Percentiles rank a stretch among this genome's conserved stretches.
Evolutionary conservation across 2,888 invertebrate species (phyloP).

Genomic region (Microchrysa polita): DNA sequence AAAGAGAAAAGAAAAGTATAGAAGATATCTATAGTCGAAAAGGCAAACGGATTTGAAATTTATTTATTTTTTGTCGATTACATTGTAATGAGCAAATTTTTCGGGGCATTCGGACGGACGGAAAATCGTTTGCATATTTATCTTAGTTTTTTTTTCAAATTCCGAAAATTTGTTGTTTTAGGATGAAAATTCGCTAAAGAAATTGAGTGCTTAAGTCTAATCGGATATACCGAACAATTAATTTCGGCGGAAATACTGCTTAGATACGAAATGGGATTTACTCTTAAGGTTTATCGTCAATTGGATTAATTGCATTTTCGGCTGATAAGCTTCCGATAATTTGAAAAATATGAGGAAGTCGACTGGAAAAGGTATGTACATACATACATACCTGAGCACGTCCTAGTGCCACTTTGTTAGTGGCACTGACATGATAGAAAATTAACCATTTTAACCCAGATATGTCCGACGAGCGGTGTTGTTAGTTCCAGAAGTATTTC

Average conservation of each 20-base stretch:
- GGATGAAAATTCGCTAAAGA: conserved; percentile 15
- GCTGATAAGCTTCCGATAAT: not conserved
- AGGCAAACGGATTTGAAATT: conserved; percentile 23
- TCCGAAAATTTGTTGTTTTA: conserved; percentile 34
- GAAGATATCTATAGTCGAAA: too few relatives aligned
- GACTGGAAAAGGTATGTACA: not conserved
- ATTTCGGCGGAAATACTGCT: too few relatives aligned
- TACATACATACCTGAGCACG: too few relatives aligned
- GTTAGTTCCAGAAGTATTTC: too few relatives aligned
- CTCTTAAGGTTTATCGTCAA: not conserved
- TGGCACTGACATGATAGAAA: too few relatives aligned
- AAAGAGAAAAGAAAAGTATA: too few relatives aligned
- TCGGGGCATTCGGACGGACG: not conserved
- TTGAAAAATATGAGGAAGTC: not conserved
- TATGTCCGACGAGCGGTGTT: too few relatives aligned
- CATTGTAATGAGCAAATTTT: conserved; percentile 34
- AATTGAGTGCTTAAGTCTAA: conserved; percentile 1
- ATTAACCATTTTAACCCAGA: too few relatives aligned
- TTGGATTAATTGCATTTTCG: not conserved
- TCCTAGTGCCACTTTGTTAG: too few relatives aligned
- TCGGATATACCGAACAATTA: too few relatives aligned
- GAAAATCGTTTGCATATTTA: conserved; percentile 19
- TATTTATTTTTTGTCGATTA: conserved; percentile 32
- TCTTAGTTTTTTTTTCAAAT: conserved; percentile 2
- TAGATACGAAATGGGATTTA: too few relatives aligned